A percentile compares a stretch with the other conserved stretches of the same genome.
Evolutionary conservation across 2,888 invertebrate species (phyloP).

Genomic region (Tigriopus californicus): DNA sequence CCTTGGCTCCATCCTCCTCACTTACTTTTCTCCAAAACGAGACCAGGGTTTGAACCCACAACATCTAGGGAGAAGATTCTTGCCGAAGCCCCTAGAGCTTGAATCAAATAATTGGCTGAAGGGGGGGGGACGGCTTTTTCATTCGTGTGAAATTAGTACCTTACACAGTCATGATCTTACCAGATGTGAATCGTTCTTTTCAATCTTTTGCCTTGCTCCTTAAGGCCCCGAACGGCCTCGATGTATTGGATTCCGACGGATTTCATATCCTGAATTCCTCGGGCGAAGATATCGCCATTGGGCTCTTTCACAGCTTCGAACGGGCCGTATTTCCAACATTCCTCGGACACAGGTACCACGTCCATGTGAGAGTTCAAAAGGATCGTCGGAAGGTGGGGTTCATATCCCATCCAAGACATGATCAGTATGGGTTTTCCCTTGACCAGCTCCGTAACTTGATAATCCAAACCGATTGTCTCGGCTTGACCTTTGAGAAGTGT

Average conservation of each 20-base stretch:
- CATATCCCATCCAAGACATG: constrained; percentile 59
- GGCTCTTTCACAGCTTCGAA: constrained; percentile 68
- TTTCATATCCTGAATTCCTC: constrained; percentile 77
- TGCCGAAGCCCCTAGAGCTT: too few relatives aligned
- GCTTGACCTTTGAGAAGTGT: constrained; percentile 55
- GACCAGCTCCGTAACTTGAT: constrained; percentile 40
- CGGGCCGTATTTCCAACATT: constrained; percentile 74
- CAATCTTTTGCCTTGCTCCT: constrained; percentile 34
- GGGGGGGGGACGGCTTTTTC: too few relatives aligned
- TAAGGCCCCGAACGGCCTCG: constrained; percentile 45
- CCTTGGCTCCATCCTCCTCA: too few relatives aligned
- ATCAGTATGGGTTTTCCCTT: constrained; percentile 58
- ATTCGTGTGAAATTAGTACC: too few relatives aligned
- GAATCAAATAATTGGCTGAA: too few relatives aligned
- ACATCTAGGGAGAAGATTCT: too few relatives aligned
- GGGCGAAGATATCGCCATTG: constrained; percentile 65
- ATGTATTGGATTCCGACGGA: constrained; percentile 53
- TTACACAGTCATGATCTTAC: too few relatives aligned
- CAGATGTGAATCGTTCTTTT: constrained; percentile 43
- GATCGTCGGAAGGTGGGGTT: constrained; percentile 48
- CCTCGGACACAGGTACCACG: constrained; percentile 80
- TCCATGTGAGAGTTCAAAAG: constrained; percentile 90
- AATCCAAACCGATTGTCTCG: constrained; percentile 42
- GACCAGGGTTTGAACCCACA: too few relatives aligned
- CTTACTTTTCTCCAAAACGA: too few relatives aligned